phyloP scores from a whole-genome alignment of 1,140 invertebrate species.

The Neuroterus valhalla region DNA sequence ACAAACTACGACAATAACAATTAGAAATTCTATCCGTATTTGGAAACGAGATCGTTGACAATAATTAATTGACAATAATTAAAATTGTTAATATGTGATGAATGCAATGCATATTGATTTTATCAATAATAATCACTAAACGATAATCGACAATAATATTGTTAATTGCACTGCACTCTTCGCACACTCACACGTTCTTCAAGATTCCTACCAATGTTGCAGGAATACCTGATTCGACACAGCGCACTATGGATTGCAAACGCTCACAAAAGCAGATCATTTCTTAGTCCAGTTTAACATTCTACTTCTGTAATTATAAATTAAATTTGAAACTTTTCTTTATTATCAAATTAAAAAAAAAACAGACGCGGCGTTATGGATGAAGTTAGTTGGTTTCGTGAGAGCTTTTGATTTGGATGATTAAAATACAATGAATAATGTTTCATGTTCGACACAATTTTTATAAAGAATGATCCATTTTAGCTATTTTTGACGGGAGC shows the following conservation, averaged over 20 bases:
- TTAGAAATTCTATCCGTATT: constrained; percentile 48
- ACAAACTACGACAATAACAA: constrained; percentile 60
- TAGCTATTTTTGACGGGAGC: too few relatives aligned
- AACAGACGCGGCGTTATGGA: constrained; percentile 24
- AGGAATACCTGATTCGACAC: constrained; percentile 31
- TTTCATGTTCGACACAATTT: background rate
- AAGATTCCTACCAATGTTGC: constrained; percentile 36
- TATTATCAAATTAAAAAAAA: constrained; percentile 37
- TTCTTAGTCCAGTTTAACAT: constrained; percentile 39
- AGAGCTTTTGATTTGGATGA: constrained; percentile 19
- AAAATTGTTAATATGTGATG: too few relatives aligned
- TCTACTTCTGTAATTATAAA: background rate
- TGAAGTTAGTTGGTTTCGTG: constrained; percentile 27
- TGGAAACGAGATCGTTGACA: constrained; percentile 51
- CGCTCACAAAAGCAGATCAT: constrained; percentile 25
- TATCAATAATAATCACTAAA: constrained; percentile 45
- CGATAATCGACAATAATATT: constrained; percentile 62
- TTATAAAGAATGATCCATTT: too few relatives aligned
- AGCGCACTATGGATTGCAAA: background rate
- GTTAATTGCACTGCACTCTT: constrained; percentile 54
- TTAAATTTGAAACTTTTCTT: constrained; percentile 14
- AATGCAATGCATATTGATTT: too few relatives aligned
- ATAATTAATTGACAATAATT: constrained; percentile 47
- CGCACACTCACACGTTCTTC: constrained; percentile 52
- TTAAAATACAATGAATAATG: constrained; percentile 6